These are phyloP conservation scores for Stenodema calcarata DNA, from an alignment of 2,888 invertebrate species.

Conservation along the genomic window DNA sequence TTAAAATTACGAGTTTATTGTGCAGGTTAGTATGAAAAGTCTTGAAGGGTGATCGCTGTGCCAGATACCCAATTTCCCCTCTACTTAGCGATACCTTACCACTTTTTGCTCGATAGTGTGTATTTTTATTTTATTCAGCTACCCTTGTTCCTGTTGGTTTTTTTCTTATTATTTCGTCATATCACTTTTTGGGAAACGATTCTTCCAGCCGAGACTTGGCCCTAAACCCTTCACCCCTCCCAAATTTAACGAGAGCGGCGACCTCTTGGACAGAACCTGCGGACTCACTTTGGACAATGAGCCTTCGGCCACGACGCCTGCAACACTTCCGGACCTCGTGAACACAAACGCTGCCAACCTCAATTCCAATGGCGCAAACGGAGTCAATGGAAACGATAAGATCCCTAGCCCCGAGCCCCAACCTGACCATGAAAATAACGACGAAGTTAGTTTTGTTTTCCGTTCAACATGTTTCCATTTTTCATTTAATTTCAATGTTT, in stretches of 20 bases:
- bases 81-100: too few species aligned
- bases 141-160: not conserved
- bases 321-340: conserved; percentile 41
- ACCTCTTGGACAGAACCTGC: conserved; percentile 31
- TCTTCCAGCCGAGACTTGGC: conserved; percentile 77
- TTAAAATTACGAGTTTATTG: too few species aligned
- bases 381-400: conserved; percentile 51
- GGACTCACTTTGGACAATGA: conserved; percentile 48
- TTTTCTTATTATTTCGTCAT: not conserved
- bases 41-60: too few species aligned
- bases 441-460: conserved; percentile 45
- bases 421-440: conserved; percentile 53
- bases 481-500: too few species aligned
- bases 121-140: not conserved
- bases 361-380: conserved; percentile 44
- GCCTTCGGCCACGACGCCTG: conserved; percentile 16
- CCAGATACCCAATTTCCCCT: too few species aligned
- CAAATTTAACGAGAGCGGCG: conserved; percentile 56
- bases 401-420: conserved; percentile 48
- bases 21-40: too few species aligned
- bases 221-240: conserved; percentile 86
- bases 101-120: too few species aligned
- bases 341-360: conserved; percentile 43
- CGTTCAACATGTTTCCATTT: too few species aligned
- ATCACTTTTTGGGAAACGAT: not conserved